These are phyloP conservation scores for Malthinus seriepunctatus DNA, from an alignment of 2,888 invertebrate genomes.

Conservation along the genomic window DNA sequence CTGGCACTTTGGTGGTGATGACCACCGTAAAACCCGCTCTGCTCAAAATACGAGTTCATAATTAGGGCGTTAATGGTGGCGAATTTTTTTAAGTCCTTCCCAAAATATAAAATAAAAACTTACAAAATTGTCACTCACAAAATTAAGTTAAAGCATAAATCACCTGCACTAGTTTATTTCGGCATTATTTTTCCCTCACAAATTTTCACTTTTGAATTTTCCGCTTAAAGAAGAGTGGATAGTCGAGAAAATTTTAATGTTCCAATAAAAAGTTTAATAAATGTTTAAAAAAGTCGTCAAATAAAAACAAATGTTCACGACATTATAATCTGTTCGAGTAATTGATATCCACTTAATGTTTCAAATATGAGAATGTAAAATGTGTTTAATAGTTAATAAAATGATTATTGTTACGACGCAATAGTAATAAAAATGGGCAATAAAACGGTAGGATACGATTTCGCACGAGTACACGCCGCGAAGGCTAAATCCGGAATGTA, in stretches of 20 bases:
- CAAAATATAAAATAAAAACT: slow-evolving; percentile 4
- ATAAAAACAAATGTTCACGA: slow-evolving; percentile 23
- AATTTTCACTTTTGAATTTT: slow-evolving; percentile 16
- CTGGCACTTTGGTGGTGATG: slow-evolving; percentile 83
- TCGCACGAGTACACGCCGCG: slow-evolving; percentile 49
- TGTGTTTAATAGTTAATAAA: slow-evolving; percentile 44
- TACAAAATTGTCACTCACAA: slow-evolving; percentile 26
- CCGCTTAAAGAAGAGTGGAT: slow-evolving; percentile 7
- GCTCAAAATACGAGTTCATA: slow-evolving; percentile 97
- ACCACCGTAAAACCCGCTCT: slow-evolving; percentile 92
- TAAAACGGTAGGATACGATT: slow-evolving; percentile 44
- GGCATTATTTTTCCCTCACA: background rate
- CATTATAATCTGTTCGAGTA: slow-evolving; percentile 27
- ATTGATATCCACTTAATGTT: slow-evolving; percentile 29
- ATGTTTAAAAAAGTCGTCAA: slow-evolving; percentile 10
- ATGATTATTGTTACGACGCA: slow-evolving; percentile 54
- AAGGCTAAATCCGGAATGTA: slow-evolving; percentile 56
- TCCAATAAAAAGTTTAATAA: slow-evolving; percentile 11
- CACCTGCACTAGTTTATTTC: background rate
- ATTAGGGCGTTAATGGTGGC: slow-evolving; percentile 50
- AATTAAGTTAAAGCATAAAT: background rate
- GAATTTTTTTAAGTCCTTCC: slow-evolving; percentile 29
- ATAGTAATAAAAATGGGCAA: slow-evolving; percentile 49
- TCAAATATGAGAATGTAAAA: slow-evolving; percentile 30
- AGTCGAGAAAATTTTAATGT: slow-evolving; percentile 2